phyloP scores from a whole-genome alignment of 1,140 invertebrate species.

The Drusus annulatus region DNA sequence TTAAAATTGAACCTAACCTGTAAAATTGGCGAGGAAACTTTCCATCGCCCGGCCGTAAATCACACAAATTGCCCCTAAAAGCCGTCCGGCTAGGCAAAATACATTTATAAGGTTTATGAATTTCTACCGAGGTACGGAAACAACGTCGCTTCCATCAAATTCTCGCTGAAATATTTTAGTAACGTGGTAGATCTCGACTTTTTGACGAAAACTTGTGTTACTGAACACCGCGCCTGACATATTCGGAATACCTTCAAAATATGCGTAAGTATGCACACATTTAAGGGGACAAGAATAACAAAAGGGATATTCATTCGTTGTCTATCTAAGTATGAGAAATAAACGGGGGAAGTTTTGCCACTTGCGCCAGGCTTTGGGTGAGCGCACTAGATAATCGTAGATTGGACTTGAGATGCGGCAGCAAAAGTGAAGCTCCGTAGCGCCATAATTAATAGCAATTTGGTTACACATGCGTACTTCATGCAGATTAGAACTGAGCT shows the following conservation, averaged over 20 bases:
- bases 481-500: slow-evolving; percentile 49
- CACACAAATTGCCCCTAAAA: slow-evolving; percentile 30
- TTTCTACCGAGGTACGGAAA: too few relatives aligned
- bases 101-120: too few relatives aligned
- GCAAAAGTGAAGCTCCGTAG: slow-evolving; percentile 45
- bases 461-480: slow-evolving; percentile 47
- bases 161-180: too few relatives aligned
- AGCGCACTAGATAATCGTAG: neutral
- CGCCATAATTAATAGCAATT: slow-evolving; percentile 56
- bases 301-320: neutral
- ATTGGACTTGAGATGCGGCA: slow-evolving; percentile 22
- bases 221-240: too few relatives aligned
- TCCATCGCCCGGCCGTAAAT: slow-evolving; percentile 10
- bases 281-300: neutral
- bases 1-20: slow-evolving; percentile 40
- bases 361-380: neutral
- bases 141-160: too few relatives aligned
- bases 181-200: too few relatives aligned
- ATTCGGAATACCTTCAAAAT: too few relatives aligned
- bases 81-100: neutral
- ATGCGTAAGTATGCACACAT: too few relatives aligned
- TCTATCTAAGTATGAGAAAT: neutral
- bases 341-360: too few relatives aligned
- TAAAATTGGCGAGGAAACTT: slow-evolving; percentile 36
- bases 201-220: too few relatives aligned